Base-by-base conservation (phyloP, 1,140 invertebrate genomes). In the Drosophila serrata region DNA sequence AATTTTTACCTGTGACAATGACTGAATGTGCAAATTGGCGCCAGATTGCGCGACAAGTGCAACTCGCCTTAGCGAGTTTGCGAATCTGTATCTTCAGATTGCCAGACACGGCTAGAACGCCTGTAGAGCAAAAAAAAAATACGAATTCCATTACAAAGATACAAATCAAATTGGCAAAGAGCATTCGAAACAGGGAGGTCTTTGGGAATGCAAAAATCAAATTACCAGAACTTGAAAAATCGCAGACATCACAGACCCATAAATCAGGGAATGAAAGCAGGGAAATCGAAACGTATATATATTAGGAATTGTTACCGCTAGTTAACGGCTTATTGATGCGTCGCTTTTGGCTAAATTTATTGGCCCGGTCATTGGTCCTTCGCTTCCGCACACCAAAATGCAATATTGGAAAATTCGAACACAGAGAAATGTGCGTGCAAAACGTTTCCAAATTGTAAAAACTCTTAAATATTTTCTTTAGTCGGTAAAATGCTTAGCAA, bases 271-370 rank as follows among this genome's bases (percentile, higher is more conserved):
- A 49, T 46, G 64, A 61, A 58, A 31, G 35, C 27, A 17, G 29
- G 22, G 31, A 51, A 76, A 59, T 31, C 33, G 53, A 87, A 76
- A 37, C 69, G 79, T 69, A 87, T 42, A 87, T 49, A 65, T 53
- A 69, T 69, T 67, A 68, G 82, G 72, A 86, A 82, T 82, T 76
- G 82, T 82, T 86, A 86, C 82, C 82, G 82, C 82, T 87, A 82
- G 85, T 86, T 86, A 86, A 86, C 82, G 82, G 82, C 79, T 86
- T 86, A 86, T 86, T 87, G 82, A 87, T 86, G 82, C 79, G 79
- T 87, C 75, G 70, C 82, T 73, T 86, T 86, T 69, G 81, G 65
- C 75, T 75, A 51, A 79, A 86, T 86, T 86, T 86, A 86, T 86
- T 86, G 70, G 82, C 75, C 70, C 79, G 82, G 75, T 82, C 82